Percentiles rank a stretch among this genome's conserved stretches.
Conservation (phyloP, 2,113 vertebrate genomes). For the Glaucomys volans region DNA sequence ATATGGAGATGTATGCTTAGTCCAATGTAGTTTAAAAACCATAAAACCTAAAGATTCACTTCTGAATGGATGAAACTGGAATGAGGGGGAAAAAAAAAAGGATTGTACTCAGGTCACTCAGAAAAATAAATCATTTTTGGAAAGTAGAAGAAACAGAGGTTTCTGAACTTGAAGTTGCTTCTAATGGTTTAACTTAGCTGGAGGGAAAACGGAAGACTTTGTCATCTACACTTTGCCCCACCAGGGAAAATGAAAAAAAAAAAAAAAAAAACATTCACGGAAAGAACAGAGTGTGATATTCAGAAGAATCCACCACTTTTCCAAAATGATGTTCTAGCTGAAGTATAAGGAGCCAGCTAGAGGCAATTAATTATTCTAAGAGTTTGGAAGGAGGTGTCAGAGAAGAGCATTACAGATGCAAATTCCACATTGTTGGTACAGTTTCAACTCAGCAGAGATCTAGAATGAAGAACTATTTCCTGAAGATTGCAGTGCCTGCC, state of each 20-base stretch:
- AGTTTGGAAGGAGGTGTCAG: background rate
- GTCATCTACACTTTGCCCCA: background rate
- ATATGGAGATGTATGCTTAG: background rate
- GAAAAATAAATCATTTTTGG: slow-evolving; percentile 18
- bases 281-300: background rate
- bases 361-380: background rate
- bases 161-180: slow-evolving; percentile 28
- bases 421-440: background rate
- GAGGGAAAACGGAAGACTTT: slow-evolving; percentile 20
- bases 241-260: background rate
- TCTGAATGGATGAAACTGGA: background rate
- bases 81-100: background rate
- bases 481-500: background rate
- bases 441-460: background rate
- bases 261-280: background rate
- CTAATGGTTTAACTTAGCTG: slow-evolving; percentile 33
- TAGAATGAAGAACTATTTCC: background rate
- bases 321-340: slow-evolving; percentile 10
- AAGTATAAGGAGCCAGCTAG: background rate
- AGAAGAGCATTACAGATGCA: background rate
- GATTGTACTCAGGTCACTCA: background rate
- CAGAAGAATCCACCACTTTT: background rate
- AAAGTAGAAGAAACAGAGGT: background rate
- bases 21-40: background rate
- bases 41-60: background rate